Percentiles rank a stretch among this genome's conserved stretches.
These are phyloP conservation scores for Sialis lutaria DNA, from an alignment of 2,888 invertebrate species.

Conservation along the genomic window DNA sequence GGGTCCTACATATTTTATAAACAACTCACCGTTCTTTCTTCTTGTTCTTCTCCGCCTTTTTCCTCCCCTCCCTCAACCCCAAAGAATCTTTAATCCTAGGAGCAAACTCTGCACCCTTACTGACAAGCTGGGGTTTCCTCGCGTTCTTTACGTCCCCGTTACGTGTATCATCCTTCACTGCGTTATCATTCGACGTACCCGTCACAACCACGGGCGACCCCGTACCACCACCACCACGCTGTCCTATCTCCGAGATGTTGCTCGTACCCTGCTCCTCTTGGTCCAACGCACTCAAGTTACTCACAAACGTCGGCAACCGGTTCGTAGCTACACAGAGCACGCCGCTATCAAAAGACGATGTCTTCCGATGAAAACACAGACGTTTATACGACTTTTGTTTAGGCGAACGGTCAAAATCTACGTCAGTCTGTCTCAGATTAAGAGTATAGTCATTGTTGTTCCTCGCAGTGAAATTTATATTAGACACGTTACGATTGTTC, in stretches of 20 bases:
- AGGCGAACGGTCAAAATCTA: conserved; percentile 3
- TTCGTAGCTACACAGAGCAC: neutral
- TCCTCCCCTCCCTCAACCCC: neutral
- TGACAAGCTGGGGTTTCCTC: neutral
- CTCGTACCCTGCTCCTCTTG: neutral
- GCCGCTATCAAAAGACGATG: conserved; percentile 2
- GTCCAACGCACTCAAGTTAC: conserved; percentile 1
- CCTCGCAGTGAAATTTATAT: neutral
- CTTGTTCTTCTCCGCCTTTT: conserved; percentile 1
- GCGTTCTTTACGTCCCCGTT: neutral
- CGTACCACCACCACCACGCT: no score
- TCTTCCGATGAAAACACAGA: conserved; percentile 2
- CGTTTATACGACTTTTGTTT: neutral
- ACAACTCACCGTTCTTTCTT: neutral
- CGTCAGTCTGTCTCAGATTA: neutral
- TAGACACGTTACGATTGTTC: neutral
- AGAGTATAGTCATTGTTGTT: conserved; percentile 5
- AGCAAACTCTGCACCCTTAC: conserved; percentile 1
- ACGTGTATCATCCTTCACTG: neutral
- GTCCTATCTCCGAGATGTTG: no score
- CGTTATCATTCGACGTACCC: neutral
- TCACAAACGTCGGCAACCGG: conserved; percentile 2
- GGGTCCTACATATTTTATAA: no score
- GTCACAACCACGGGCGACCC: neutral
- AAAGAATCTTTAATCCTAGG: neutral